Evolutionary conservation across 2,797 vertebrate species (phyloP).

Genomic region (Tragelaphus oryx): DNA sequence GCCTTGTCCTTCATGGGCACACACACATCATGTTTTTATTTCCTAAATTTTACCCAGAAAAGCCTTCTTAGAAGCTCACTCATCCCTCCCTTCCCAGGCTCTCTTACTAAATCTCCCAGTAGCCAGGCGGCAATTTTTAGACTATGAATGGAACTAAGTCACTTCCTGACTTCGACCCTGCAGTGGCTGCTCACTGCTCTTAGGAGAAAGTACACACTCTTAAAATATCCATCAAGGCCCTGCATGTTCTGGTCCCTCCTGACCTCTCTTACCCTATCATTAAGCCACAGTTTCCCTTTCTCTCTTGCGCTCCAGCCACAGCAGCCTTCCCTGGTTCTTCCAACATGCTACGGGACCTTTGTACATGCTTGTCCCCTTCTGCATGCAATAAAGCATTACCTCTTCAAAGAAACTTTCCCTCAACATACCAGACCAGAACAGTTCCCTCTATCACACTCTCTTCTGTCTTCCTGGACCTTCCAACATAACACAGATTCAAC

Average conservation of each 20-base stretch:
- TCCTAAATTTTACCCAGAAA: slow-evolving; percentile 29
- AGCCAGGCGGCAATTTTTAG: neutral
- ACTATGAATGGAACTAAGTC: neutral
- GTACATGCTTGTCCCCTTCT: neutral
- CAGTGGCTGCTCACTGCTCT: neutral
- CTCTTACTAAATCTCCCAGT: neutral
- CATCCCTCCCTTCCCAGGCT: neutral
- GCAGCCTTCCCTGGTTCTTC: neutral
- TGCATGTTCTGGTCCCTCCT: neutral
- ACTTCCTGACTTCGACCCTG: slow-evolving; percentile 1
- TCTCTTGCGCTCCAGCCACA: neutral
- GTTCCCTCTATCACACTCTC: neutral
- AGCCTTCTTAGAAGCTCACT: neutral
- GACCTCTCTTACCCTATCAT: neutral
- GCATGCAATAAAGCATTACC: neutral
- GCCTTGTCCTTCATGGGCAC: neutral
- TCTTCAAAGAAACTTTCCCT: neutral
- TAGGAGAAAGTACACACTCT: neutral
- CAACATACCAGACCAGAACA: neutral
- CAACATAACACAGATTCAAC: neutral
- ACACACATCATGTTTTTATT: neutral
- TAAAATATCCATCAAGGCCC: neutral
- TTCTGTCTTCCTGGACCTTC: neutral
- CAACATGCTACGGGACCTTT: neutral
- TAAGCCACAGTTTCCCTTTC: neutral